Percentiles rank a stretch among this genome's conserved stretches.
Evolutionary conservation across 2,113 vertebrate genomes (phyloP).

Genomic region (Neotragus pygmaeus): DNA sequence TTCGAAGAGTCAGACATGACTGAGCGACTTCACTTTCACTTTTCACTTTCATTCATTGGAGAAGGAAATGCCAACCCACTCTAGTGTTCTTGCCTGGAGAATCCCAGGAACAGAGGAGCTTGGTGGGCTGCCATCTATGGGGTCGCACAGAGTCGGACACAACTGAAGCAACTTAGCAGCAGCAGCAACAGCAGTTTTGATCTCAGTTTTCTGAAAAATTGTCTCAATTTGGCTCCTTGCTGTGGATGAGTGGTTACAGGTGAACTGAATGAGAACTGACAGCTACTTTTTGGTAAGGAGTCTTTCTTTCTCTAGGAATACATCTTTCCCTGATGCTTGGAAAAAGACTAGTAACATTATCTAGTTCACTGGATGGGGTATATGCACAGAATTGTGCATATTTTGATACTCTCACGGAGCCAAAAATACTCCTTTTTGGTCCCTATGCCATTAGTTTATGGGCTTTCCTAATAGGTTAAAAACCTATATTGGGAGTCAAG

Average conservation of each 20-base stretch:
- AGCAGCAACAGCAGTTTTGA: background rate
- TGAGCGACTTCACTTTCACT: background rate
- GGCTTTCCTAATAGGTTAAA: background rate
- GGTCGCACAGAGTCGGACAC: too few species aligned
- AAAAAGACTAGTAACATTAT: background rate
- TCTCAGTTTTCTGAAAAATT: background rate
- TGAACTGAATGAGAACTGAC: slow-evolving; percentile 32
- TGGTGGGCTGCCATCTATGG: too few species aligned
- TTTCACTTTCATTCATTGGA: background rate
- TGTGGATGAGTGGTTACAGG: background rate
- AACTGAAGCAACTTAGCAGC: background rate
- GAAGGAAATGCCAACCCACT: background rate
- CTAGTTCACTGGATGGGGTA: background rate
- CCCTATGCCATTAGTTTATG: background rate
- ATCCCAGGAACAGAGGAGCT: too few species aligned
- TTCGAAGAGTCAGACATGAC: background rate
- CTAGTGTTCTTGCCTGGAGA: too few species aligned
- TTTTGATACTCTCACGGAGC: background rate
- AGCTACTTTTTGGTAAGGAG: slow-evolving; percentile 21
- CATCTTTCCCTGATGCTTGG: background rate
- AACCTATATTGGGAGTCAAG: background rate
- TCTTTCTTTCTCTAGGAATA: slow-evolving; percentile 24
- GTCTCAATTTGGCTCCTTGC: background rate
- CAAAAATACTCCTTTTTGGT: background rate
- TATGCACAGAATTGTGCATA: background rate